phyloP scores from a whole-genome alignment of 2,888 invertebrate genomes.

The Limnephilus auricula region DNA sequence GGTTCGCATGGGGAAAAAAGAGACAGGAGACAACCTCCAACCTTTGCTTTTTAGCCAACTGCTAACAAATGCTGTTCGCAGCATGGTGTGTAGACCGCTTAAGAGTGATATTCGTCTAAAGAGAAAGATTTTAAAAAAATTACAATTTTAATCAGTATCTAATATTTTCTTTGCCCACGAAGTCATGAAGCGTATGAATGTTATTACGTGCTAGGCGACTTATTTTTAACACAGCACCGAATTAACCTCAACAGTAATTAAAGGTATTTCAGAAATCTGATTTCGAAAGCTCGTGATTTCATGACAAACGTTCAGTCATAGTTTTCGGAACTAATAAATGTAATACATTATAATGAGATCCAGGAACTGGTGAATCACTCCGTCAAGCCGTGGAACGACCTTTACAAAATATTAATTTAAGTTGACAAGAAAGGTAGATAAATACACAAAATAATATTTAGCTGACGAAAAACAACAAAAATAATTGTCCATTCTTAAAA shows the following conservation, averaged over 20 bases:
- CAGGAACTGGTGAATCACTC: not conserved
- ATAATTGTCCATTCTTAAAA: not conserved
- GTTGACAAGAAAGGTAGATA: not conserved
- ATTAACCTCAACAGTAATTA: not conserved
- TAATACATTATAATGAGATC: slow-evolving; percentile 7
- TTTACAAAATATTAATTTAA: not conserved
- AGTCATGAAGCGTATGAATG: not conserved
- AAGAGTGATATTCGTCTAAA: too few species aligned
- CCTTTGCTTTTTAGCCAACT: too few species aligned
- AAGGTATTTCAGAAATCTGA: not conserved
- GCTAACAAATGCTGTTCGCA: too few species aligned
- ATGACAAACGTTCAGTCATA: slow-evolving; percentile 4
- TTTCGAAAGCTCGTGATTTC: not conserved
- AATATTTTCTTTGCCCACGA: not conserved
- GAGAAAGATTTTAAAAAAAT: too few species aligned
- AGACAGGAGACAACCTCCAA: too few species aligned
- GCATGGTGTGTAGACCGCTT: too few species aligned
- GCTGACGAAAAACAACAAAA: slow-evolving; percentile 2
- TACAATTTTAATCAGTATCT: not conserved
- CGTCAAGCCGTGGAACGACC: not conserved
- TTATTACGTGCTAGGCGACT: not conserved
- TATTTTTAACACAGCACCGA: not conserved
- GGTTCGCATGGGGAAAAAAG: too few species aligned
- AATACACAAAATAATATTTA: not conserved
- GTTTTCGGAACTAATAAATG: slow-evolving; percentile 13